Base-by-base conservation (phyloP, 2,113 vertebrate genomes). In the Delphinus delphis region DNA sequence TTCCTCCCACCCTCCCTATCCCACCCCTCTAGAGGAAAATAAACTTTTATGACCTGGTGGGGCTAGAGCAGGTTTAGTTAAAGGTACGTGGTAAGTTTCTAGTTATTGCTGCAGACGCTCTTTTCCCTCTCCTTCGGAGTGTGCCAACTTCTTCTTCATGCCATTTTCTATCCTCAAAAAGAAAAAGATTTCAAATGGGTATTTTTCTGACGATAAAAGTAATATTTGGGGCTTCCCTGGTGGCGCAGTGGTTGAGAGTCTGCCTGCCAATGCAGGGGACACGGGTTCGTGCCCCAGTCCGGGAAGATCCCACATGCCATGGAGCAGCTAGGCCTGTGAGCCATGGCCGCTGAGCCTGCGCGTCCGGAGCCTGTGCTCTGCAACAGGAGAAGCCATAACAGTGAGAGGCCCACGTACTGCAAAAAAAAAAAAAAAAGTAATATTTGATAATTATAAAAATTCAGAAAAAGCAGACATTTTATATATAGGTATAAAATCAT, bases 51-150 rank as follows among this genome's bases (percentile, higher is more conserved):
- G 79, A 92, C 83, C 79, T 93, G 36, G 90, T 60, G 33, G 62
- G 94, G 41, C 79, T 86, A 65, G 92, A 93, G 80, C 93, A 94
- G 91, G 26, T 86, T 94, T 95, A 90, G 67, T 97, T 93, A 92
- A 93, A 96, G 38, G 83, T 96, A 20, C 0, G 6, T 92, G 74
- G 92, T 80, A 96, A 96, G 58, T 96, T 96, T 96, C 95, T 96
- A 58, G 83, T 96, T 96, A 58, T 28, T 83, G 55, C 62, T 38
- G 5, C 67, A 41, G 55, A 74, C 3, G 5, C 21, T 81, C 82
- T 94, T 77, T 84, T 81, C 9, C 73, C 28, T 86, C 47, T 87
- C 85, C 55, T 96, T 85, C 41, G 71, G 67, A 77, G 10, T 26
- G 5, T 82, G 83, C 94, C 67, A 85, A 85, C 62, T 96, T 95